Evolutionary conservation across 1,140 invertebrate species (phyloP), one percentile per base, ranked within the genome.

Genomic region (Cydia splendana): DNA sequence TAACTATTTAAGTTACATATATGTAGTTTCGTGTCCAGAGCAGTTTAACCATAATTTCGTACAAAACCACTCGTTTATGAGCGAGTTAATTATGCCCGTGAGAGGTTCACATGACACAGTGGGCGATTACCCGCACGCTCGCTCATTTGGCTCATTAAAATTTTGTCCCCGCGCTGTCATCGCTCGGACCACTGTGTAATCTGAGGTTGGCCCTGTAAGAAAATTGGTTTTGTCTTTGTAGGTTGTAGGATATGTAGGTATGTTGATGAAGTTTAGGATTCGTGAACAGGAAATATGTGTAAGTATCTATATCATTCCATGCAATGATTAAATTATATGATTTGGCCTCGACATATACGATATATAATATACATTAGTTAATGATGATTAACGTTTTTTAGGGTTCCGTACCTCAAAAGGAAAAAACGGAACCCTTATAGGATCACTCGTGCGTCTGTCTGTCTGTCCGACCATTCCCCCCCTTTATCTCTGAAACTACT

Each of bases 61-160:
- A 69, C 30, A 20, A 69, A 67, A 69, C 28, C 28, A 12, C 65
- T 69, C 65, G 65, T 69, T 69, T 69, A 69, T 38, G 65, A 74
- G 13, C 18, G 18, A 74, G 71, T 51, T 45, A 74, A 48, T 74
- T 74, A 51, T 74, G 71, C 18, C 71, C 45, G 71, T 74, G 71
- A 74, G 71, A 74, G 45, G 45, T 42, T 74, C 71, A 74, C 71
- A 74, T 74, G 71, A 74, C 18, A 74, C 71, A 51, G 42, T 71
- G 20, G 24, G 18, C 62, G 24, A 83, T 83, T 83, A 84, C 38
- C 65, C 74, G 78, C 78, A 80, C 81, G 80, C 78, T 78, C 65
- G 65, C 76, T 82, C 81, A 83, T 81, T 82, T 74, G 34, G 45
- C 82, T 83, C 82, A 84, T 85, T 87, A 86, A 85, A 84, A 80